These are phyloP conservation scores for Polypterus bichir DNA, from an alignment of 2,113 vertebrate genomes.

Conservation along the genomic window DNA sequence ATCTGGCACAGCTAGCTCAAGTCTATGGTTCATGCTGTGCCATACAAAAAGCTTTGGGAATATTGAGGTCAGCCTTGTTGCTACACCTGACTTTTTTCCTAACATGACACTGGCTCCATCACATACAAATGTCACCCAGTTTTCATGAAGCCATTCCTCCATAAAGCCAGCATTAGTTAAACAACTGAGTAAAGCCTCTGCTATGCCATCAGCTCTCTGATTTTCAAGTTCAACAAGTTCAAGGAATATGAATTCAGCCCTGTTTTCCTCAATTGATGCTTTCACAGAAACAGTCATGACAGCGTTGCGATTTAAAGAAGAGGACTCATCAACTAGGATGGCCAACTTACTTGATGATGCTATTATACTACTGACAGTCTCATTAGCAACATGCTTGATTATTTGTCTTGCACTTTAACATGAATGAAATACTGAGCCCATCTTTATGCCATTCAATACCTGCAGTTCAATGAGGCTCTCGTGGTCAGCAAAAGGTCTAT, in stretches of 20 bases:
- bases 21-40: constrained; percentile 21
- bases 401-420: neutral
- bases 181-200: constrained; percentile 9
- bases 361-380: constrained; percentile 15
- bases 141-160: constrained; percentile 17
- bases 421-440: neutral
- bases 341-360: constrained; percentile 11
- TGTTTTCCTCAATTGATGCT: neutral
- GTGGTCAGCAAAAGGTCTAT: neutral
- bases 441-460: constrained; percentile 2
- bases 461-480: neutral
- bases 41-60: constrained; percentile 11
- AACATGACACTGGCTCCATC: constrained; percentile 17
- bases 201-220: constrained; percentile 11
- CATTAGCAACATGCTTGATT: constrained; percentile 10
- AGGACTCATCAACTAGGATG: constrained; percentile 15
- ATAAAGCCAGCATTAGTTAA: constrained; percentile 14
- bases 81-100: constrained; percentile 12
- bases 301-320: constrained; percentile 16
- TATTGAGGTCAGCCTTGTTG: constrained; percentile 7
- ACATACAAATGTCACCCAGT: constrained; percentile 17
- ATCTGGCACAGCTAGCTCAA: constrained; percentile 20
- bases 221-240: constrained; percentile 15
- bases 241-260: constrained; percentile 2
- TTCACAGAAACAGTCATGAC: constrained; percentile 17